These are phyloP conservation scores for Urophycis tenuis DNA, from an alignment of 2,797 vertebrate species.

Conservation along the genomic window DNA sequence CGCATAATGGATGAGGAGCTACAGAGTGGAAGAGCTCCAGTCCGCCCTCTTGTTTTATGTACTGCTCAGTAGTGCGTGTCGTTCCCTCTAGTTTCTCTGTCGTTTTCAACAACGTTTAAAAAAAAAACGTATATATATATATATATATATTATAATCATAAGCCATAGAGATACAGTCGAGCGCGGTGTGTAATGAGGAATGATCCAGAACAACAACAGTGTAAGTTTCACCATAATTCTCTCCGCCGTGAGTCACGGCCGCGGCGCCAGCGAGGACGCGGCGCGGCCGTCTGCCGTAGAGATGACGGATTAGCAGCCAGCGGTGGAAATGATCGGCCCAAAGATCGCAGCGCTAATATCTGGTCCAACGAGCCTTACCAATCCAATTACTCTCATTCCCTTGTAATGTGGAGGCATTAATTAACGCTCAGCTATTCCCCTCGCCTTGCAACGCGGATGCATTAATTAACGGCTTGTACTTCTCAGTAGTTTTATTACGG, in stretches of 20 bases:
- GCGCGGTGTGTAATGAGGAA: slow-evolving; percentile 30
- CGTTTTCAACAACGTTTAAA: neutral
- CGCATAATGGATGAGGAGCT: slow-evolving; percentile 20
- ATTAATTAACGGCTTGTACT: slow-evolving; percentile 76
- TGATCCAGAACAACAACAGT: slow-evolving; percentile 12
- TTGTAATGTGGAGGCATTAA: slow-evolving; percentile 70
- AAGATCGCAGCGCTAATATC: slow-evolving; percentile 68
- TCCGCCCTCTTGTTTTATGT: neutral
- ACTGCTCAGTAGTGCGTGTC: neutral
- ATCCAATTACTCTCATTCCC: slow-evolving; percentile 65
- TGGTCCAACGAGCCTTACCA: slow-evolving; percentile 70
- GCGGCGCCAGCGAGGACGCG: slow-evolving; percentile 20
- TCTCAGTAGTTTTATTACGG: slow-evolving; percentile 77
- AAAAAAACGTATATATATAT: neutral
- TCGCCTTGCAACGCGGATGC: slow-evolving; percentile 66
- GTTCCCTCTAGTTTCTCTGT: neutral
- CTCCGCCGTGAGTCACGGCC: slow-evolving; percentile 32
- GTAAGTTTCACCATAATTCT: slow-evolving; percentile 28
- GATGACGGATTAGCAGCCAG: slow-evolving; percentile 58
- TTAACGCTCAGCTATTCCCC: slow-evolving; percentile 68
- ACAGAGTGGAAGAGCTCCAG: slow-evolving; percentile 11
- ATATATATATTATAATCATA: slow-evolving; percentile 16
- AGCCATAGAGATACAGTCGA: slow-evolving; percentile 37
- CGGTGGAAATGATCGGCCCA: slow-evolving; percentile 56
- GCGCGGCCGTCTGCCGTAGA: slow-evolving; percentile 8